Evolutionary conservation across 2,888 invertebrate species (phyloP).

Genomic region (Eristalis intricaria): DNA sequence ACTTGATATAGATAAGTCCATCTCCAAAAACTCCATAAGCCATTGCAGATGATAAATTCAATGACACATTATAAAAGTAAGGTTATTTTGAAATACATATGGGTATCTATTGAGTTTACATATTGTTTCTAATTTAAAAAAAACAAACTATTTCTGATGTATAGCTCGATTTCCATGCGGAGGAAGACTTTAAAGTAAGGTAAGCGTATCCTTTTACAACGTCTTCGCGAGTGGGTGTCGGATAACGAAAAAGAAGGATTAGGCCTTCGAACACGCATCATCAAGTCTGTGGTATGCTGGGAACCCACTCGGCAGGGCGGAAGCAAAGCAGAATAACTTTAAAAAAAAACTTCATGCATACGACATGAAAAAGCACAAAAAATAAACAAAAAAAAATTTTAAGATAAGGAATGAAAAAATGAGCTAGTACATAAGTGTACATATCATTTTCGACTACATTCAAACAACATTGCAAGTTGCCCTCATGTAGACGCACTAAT

Average conservation of each 20-base stretch:
- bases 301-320: not conserved
- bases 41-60: too few species aligned
- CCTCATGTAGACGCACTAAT: not conserved
- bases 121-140: too few species aligned
- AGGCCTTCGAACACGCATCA: not conserved
- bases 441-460: not conserved
- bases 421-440: not conserved
- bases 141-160: too few species aligned
- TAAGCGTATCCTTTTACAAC: too few species aligned
- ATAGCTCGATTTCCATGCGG: too few species aligned
- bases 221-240: too few species aligned
- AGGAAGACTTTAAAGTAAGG: too few species aligned
- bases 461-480: not conserved
- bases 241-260: not conserved
- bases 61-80: too few species aligned
- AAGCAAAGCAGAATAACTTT: not conserved
- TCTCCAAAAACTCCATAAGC: too few species aligned
- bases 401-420: not conserved
- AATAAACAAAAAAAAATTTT: not conserved
- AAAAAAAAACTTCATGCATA: not conserved
- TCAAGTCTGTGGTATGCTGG: not conserved
- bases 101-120: too few species aligned
- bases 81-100: too few species aligned
- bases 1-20: too few species aligned
- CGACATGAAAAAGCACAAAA: not conserved